Percentiles rank a stretch among this genome's conserved stretches.
Evolutionary conservation across 2,888 invertebrate genomes (phyloP).

Genomic region (Aquatica leii): DNA sequence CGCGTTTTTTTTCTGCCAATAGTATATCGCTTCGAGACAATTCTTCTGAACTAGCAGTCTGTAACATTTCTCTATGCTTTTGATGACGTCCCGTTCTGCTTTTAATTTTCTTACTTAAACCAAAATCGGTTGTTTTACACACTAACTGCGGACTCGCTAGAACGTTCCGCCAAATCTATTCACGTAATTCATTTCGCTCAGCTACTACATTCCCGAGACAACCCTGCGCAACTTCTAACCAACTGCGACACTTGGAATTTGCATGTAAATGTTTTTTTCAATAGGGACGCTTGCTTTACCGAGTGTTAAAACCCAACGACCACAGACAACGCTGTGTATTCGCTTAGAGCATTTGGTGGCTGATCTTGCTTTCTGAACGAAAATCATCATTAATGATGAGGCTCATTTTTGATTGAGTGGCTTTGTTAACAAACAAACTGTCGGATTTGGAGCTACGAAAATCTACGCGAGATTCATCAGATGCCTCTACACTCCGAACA

Average conservation of each 20-base stretch:
- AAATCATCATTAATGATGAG: too few species aligned
- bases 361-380: too few species aligned
- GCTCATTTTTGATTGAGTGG: too few species aligned
- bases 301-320: too few species aligned
- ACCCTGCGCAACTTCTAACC: conserved; percentile 96
- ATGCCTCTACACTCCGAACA: too few species aligned
- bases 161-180: conserved; percentile 98
- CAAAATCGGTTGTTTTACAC: conserved; percentile 99
- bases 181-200: conserved; percentile 99
- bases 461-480: too few species aligned
- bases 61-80: conserved; percentile 98
- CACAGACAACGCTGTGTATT: too few species aligned
- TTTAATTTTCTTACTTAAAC: conserved; percentile 94
- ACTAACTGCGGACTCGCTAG: conserved; percentile 96
- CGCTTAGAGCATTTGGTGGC: too few species aligned
- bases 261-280: too few species aligned
- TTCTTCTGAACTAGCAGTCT: conserved; percentile 92
- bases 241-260: conserved; percentile 94
- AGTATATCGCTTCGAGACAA: conserved; percentile 97
- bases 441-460: too few species aligned
- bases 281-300: too few species aligned
- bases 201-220: conserved; percentile 98
- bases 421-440: too few species aligned
- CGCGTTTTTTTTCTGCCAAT: conserved; percentile 98
- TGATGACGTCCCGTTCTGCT: conserved; percentile 99